Conservation (phyloP, 2,113 vertebrate genomes). For the Anser cygnoides region DNA sequence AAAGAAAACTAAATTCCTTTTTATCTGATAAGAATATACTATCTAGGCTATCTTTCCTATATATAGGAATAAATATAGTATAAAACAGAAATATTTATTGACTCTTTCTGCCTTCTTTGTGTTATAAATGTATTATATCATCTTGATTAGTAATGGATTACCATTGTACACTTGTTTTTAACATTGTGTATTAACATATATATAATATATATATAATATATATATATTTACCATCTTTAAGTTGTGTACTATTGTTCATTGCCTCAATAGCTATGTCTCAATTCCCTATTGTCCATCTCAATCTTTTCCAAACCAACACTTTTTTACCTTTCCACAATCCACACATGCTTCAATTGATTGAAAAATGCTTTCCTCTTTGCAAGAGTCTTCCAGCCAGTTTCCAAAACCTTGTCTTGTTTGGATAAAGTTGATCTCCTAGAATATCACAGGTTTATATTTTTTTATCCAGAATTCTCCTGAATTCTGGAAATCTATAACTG, state of each 20-base stretch:
- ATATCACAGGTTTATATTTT: neutral
- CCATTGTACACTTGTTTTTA: neutral
- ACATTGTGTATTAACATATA: too few relatives aligned
- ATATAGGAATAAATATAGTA: too few relatives aligned
- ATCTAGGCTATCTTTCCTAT: neutral
- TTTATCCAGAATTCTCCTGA: neutral
- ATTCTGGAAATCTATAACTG: neutral
- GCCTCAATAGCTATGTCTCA: neutral
- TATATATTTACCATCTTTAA: neutral
- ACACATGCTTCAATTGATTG: neutral
- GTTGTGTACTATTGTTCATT: neutral
- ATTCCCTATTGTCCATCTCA: neutral
- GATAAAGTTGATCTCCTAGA: neutral
- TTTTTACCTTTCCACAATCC: neutral
- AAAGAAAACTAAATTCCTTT: neutral
- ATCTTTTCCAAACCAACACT: fast-evolving
- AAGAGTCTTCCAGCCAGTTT: neutral
- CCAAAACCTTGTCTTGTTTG: neutral
- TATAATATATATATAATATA: neutral
- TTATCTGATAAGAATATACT: neutral
- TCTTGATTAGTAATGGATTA: neutral
- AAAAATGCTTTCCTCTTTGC: fast-evolving
- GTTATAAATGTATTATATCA: neutral
- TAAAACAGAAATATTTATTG: neutral
- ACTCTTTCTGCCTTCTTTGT: neutral